phyloP scores from a whole-genome alignment of 2,888 invertebrate genomes.

The Dryocosmus kuriphilus region DNA sequence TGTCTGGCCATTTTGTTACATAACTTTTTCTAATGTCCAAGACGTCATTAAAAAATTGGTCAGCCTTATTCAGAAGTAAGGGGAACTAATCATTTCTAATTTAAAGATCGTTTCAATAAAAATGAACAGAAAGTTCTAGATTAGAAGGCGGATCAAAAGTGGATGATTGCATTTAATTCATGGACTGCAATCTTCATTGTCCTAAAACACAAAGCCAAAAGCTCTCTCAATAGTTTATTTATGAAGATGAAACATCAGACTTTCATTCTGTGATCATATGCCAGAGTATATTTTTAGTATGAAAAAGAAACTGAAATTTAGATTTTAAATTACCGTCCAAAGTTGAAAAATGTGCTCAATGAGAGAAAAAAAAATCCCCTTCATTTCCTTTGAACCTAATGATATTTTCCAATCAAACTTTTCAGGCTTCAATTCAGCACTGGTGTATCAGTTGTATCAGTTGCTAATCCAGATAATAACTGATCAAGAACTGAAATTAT shows the following conservation, averaged over 20 bases:
- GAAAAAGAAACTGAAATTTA: too few species aligned
- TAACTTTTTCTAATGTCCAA: neutral
- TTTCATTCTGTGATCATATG: too few species aligned
- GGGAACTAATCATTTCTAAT: slow-evolving; percentile 8
- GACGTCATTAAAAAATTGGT: neutral
- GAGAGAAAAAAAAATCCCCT: too few species aligned
- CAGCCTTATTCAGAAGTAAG: neutral
- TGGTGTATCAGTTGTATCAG: too few species aligned
- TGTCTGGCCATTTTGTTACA: neutral
- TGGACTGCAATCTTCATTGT: neutral
- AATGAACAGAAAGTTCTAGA: neutral
- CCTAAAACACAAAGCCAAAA: neutral
- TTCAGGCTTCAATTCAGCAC: too few species aligned
- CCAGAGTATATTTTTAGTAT: too few species aligned
- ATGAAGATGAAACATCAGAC: too few species aligned
- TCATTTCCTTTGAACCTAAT: too few species aligned
- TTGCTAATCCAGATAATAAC: too few species aligned
- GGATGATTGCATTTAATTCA: neutral
- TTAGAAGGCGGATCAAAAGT: neutral
- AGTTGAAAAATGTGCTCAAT: too few species aligned
- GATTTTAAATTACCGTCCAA: too few species aligned
- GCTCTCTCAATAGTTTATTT: neutral
- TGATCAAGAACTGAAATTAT: neutral
- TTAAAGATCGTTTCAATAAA: neutral
- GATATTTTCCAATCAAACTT: too few species aligned